Percentiles rank a stretch among this genome's conserved stretches.
These are phyloP conservation scores for Pelmatolapia mariae DNA, from an alignment of 2,113 vertebrate species.

Conservation along the genomic window DNA sequence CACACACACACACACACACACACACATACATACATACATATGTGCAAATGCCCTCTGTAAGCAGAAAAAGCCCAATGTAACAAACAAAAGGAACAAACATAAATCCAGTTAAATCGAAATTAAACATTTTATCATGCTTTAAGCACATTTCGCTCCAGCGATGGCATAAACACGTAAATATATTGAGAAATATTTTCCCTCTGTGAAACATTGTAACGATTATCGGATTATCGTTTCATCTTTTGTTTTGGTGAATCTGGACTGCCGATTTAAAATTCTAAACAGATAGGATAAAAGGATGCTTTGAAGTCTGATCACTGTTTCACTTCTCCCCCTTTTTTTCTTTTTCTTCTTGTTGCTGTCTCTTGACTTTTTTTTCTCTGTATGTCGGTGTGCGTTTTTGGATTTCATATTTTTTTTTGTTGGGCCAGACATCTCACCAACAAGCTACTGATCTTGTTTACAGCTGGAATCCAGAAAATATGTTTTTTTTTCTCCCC, in stretches of 20 bases:
- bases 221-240: constrained; percentile 66
- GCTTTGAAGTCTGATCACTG: constrained; percentile 59
- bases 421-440: neutral
- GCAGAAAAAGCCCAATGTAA: neutral
- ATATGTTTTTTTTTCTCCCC: neutral
- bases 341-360: neutral
- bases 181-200: constrained; percentile 55
- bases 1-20: neutral
- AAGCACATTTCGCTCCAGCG: constrained; percentile 50
- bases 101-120: constrained; percentile 50
- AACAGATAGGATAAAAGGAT: constrained; percentile 60
- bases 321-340: constrained; percentile 16
- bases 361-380: neutral
- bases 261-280: constrained; percentile 53
- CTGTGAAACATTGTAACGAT: constrained; percentile 56
- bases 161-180: constrained; percentile 52
- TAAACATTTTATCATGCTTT: constrained; percentile 62
- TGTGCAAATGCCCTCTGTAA: neutral
- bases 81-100: constrained; percentile 36
- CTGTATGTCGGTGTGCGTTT: neutral
- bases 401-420: neutral
- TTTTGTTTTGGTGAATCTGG: constrained; percentile 66
- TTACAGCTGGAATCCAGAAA: neutral
- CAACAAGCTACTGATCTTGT: neutral
- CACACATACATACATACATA: neutral